Base-by-base conservation (phyloP, 2,113 vertebrate genomes). In the Callipepla californica region DNA sequence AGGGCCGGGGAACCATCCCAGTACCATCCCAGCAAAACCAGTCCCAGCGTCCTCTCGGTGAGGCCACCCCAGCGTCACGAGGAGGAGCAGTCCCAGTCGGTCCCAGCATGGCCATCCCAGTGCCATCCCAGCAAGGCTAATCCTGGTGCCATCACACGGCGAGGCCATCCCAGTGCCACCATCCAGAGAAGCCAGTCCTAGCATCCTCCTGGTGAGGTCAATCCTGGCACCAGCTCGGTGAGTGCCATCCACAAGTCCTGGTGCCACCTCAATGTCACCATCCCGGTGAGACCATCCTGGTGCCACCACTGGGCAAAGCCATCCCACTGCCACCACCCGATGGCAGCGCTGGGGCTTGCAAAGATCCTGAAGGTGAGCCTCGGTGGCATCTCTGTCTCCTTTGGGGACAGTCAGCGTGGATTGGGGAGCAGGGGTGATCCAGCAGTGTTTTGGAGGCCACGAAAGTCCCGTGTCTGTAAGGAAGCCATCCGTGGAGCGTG, bases 381-480 rank as follows among this genome's bases (percentile, higher is more conserved):
- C 59, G 61, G 86, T 77, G 86, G 69, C 74, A 81, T 51, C 57
- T 42, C 47, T 67, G 61, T 28, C 25, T 38, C 38, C 11, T 28
- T 8, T 63, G 4, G 38, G 14, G 25, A 59, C 1, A 18, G 32
- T 7, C 12, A 4, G 20, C 21, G 20, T 8, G 20, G n/a, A 20
- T 20, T 36, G 20, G 32, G 57, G 32, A 58, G 57, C 57, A 4
- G 34, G 13, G 61, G 2, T 15, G 47, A 45, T 26, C 26, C 45
- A 7, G 25, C 1, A 4, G 2, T 28, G 38, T 1, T 30, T 11
- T 4, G 51, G 47, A 51, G 59, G 78, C 38, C 32, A 18, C 0
- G 0, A 59, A 75, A 78, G 36, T 68, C 26, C 14, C 0, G 4
- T 53, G 40, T 30, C 59, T 73, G 15, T 28, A 44, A 23, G 73